phyloP scores from a whole-genome alignment of 2,797 vertebrate species.

The Apogon talboti region DNA sequence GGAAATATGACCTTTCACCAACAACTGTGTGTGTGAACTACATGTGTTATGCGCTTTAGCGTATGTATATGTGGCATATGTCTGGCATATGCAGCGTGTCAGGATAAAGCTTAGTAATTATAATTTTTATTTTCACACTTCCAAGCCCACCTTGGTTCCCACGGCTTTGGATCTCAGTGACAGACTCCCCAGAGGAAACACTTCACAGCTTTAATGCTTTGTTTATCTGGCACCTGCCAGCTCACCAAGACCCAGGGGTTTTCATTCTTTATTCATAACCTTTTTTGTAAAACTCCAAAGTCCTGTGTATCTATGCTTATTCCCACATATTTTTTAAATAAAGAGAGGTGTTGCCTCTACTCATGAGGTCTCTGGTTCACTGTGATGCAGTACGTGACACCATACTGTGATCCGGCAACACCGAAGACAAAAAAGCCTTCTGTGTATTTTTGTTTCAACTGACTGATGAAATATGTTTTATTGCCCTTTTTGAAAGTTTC shows the following conservation, averaged over 20 bases:
- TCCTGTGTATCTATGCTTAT: slow-evolving; percentile 19
- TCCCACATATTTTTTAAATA: slow-evolving; percentile 14
- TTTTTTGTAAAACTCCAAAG: slow-evolving; percentile 18
- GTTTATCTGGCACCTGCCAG: slow-evolving; percentile 24
- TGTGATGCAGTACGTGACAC: background rate
- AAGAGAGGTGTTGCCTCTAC: slow-evolving; percentile 4
- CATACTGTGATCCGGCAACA: slow-evolving; percentile 13
- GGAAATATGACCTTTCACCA: too few species aligned
- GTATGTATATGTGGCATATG: too few species aligned
- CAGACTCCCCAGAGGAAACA: slow-evolving; percentile 24
- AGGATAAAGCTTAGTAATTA: slow-evolving; percentile 12
- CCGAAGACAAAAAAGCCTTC: background rate
- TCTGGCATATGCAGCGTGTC: too few species aligned
- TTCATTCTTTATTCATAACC: slow-evolving; percentile 8
- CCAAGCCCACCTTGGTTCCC: slow-evolving; percentile 6
- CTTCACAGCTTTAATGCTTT: slow-evolving; percentile 34
- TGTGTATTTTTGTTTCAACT: too few species aligned
- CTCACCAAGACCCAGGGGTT: background rate
- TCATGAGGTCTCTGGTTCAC: slow-evolving; percentile 13
- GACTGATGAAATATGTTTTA: too few species aligned
- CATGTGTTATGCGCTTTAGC: too few species aligned
- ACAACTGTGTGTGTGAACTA: too few species aligned
- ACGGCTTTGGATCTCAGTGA: slow-evolving; percentile 16
- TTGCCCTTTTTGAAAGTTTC: too few species aligned
- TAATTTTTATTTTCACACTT: slow-evolving; percentile 4